Evolutionary conservation across 2,888 invertebrate genomes (phyloP).

Genomic region (Drosophila rubida): DNA sequence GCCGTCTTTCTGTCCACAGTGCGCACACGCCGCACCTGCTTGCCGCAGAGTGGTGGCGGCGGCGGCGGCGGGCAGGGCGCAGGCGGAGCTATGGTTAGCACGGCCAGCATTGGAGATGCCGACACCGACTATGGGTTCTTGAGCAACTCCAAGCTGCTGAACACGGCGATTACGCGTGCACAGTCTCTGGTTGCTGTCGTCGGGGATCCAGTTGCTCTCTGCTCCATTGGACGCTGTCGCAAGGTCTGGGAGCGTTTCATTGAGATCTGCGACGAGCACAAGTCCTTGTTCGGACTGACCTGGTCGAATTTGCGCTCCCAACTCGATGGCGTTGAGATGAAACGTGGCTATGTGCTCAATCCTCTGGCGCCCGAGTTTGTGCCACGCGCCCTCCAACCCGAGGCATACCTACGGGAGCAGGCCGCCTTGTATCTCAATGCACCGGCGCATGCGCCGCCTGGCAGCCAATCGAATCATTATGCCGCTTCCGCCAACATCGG

Average conservation of each 20-base stretch:
- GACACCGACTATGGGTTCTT: conserved; percentile 92
- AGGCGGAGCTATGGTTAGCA: conserved; percentile 24
- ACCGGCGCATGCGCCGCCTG: conserved; percentile 49
- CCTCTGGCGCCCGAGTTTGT: conserved; percentile 93
- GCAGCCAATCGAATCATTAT: conserved; percentile 63
- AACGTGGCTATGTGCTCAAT: conserved; percentile 91
- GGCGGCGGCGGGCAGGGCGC: conserved; percentile 18
- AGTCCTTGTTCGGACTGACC: conserved; percentile 90
- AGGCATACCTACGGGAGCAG: conserved; percentile 85
- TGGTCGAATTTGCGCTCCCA: conserved; percentile 89
- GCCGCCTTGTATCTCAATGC: conserved; percentile 81
- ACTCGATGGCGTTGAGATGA: conserved; percentile 90
- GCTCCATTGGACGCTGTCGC: conserved; percentile 92
- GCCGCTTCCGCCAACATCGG: conserved; percentile 65
- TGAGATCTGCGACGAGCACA: conserved; percentile 89
- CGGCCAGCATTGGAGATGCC: conserved; percentile 67
- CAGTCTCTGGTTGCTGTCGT: conserved; percentile 93
- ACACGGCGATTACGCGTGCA: conserved; percentile 93
- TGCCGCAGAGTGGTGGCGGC: conserved; percentile 81
- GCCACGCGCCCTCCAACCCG: conserved; percentile 87
- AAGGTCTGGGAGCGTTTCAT: conserved; percentile 93
- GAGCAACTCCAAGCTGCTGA: conserved; percentile 92
- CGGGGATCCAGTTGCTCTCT: conserved; percentile 93
- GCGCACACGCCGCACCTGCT: conserved; percentile 90
- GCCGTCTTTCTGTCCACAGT: conserved; percentile 92